Evolutionary conservation across 2,113 vertebrate genomes (phyloP), one percentile per base, ranked within the genome.

Genomic region (Chascanopsetta lugubris): DNA sequence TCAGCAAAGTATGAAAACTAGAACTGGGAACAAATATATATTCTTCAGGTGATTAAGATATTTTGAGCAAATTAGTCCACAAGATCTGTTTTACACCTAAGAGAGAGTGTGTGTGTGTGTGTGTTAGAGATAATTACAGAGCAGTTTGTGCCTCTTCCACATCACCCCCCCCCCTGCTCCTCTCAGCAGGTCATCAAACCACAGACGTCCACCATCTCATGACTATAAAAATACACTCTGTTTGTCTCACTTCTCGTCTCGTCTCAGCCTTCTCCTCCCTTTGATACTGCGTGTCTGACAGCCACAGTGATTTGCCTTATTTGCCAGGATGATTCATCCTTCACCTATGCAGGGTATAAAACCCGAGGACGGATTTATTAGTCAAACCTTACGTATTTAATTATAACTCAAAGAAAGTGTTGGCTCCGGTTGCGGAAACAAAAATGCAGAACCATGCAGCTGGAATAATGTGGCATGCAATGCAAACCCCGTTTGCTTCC

Each of bases 151-250:
- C 69, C 62, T 2, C 18, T 58, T 71, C 70, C 51, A 61, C n/a
- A 12, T 66, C 22, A 53, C 22, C 21, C 30, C 25, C 21, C 30
- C 25, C 43, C 22, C 36, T 34, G 13, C 40, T 3, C 40, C 40
- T 77, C 71, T 47, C 73, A 83, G 75, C 75, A 47, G 42, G 53
- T 48, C 17, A 18, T 66, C 65, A 69, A 61, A 75, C 50, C 50
- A 42, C 69, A 59, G 47, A 89, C 83, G 84, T 87, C 80, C 77
- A 75, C 49, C 61, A 56, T 79, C 63, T 75, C 22, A 50, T 69
- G 61, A 46, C 59, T 61, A 10, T 71, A 71, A 63, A 82, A 55
- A 53, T 53, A 9, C 56, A 51, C 51, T 54, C 22, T 61, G 46
- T 69, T 60, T 74, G 45, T 62, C 51, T 73, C 34, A 1, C 3